These are phyloP conservation scores for Enteromius paludinosus DNA, from an alignment of 2,797 vertebrate species.

Conservation along the genomic window DNA sequence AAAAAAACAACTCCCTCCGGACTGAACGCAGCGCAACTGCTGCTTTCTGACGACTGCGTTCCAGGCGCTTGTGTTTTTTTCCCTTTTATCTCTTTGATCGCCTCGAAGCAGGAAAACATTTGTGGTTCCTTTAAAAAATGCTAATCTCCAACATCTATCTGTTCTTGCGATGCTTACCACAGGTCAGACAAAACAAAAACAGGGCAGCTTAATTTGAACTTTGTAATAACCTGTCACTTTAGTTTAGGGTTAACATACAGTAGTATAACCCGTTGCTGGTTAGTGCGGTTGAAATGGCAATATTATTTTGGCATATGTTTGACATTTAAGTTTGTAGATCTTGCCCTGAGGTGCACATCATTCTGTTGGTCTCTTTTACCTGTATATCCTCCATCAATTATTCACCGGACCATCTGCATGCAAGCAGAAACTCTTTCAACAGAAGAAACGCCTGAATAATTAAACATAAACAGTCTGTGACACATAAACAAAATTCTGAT, in stretches of 20 bases:
- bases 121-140: not conserved
- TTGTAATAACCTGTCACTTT: not conserved
- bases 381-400: slow-evolving; percentile 84
- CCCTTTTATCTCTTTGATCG: not conserved
- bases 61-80: not conserved
- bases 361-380: slow-evolving; percentile 85
- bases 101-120: not conserved
- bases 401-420: slow-evolving; percentile 86
- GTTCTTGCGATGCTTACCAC: not conserved
- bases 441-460: slow-evolving; percentile 84
- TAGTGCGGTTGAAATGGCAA: not conserved
- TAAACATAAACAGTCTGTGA: slow-evolving; percentile 79
- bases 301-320: not conserved
- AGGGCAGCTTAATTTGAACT: not conserved
- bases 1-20: slow-evolving; percentile 25
- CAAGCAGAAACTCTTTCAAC: slow-evolving; percentile 83
- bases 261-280: not conserved
- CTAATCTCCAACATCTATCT: not conserved
- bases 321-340: not conserved
- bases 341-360: slow-evolving; percentile 73
- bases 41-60: slow-evolving; percentile 2
- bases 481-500: slow-evolving; percentile 77
- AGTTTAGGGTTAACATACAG: not conserved
- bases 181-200: slow-evolving; percentile 24
- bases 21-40: not conserved